Conservation (phyloP, 2,113 vertebrate genomes). For the Jacana jacana region DNA sequence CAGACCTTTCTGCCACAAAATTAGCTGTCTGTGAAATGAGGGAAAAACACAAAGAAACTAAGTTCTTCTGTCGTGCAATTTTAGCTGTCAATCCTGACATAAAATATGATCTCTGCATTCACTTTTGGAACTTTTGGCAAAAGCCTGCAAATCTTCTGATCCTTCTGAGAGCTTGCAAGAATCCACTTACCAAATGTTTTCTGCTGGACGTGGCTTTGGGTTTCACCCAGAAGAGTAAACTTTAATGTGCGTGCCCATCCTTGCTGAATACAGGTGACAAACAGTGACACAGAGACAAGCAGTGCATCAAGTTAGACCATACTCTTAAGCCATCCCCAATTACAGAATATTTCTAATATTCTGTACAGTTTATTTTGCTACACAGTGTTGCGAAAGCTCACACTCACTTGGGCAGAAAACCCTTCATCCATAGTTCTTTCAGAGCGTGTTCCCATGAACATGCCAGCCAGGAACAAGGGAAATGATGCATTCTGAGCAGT, state of each 20-base stretch:
- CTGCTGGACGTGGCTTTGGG: not conserved
- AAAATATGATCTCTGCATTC: not conserved
- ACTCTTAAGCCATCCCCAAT: not conserved
- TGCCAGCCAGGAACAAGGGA: not conserved
- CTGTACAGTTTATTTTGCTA: not conserved
- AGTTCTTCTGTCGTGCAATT: rapidly evolving
- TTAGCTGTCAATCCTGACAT: not conserved
- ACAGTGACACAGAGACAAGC: not conserved
- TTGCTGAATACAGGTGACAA: not conserved
- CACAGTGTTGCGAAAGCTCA: not conserved
- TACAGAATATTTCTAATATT: not conserved
- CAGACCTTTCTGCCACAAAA: not conserved
- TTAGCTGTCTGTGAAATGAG: not conserved
- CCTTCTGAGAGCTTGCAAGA: not conserved
- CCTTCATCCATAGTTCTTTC: not conserved
- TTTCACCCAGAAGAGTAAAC: not conserved
- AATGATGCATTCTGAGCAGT: not conserved
- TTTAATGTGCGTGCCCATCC: not conserved
- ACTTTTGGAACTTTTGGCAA: not conserved
- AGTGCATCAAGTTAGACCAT: not conserved
- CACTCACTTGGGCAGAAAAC: not conserved
- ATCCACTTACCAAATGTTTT: not conserved
- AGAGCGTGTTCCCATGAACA: not conserved
- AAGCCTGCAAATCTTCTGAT: not conserved
- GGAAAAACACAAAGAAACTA: not conserved